A percentile compares a stretch with the other conserved stretches of the same genome.
Conservation (phyloP, 2,888 invertebrate genomes). For the Ischnus inquisitorius region DNA sequence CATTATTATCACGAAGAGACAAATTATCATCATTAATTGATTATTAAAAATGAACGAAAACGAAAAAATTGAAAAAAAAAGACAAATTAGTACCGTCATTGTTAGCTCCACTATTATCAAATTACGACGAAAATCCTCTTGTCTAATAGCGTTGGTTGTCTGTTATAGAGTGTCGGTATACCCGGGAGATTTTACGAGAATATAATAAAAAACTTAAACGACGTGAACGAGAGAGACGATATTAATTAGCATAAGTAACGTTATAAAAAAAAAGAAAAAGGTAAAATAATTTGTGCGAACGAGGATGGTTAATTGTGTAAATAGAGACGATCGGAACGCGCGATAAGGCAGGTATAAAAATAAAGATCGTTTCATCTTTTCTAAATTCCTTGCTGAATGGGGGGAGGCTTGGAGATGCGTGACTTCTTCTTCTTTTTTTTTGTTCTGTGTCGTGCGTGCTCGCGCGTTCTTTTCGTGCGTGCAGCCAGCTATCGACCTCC, state of each 20-base stretch:
- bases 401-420: conserved; percentile 29
- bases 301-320: conserved; percentile 42
- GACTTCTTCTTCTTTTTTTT: background rate
- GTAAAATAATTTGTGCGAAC: conserved; percentile 13
- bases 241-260: conserved; percentile 64
- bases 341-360: conserved; percentile 37
- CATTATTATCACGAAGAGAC: conserved; percentile 73
- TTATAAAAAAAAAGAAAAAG: conserved; percentile 24
- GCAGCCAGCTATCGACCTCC: conserved; percentile 19
- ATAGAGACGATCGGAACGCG: conserved; percentile 34
- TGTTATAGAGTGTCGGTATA: conserved; percentile 76
- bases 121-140: conserved; percentile 76
- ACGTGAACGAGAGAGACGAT: conserved; percentile 56
- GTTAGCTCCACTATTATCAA: conserved; percentile 73
- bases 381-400: conserved; percentile 35
- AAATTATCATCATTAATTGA: conserved; percentile 73
- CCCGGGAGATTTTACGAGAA: conserved; percentile 58
- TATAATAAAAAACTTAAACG: conserved; percentile 47
- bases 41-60: conserved; percentile 42
- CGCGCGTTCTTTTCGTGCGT: conserved; percentile 12
- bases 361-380: conserved; percentile 48
- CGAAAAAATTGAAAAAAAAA: conserved; percentile 9
- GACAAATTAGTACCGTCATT: conserved; percentile 74
- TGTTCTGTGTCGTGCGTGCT: conserved; percentile 22
- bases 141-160: conserved; percentile 81